A percentile compares a stretch with the other conserved stretches of the same genome.
Evolutionary conservation across 2,113 vertebrate genomes (phyloP).

Genomic region (Ptilonorhynchus violaceus): DNA sequence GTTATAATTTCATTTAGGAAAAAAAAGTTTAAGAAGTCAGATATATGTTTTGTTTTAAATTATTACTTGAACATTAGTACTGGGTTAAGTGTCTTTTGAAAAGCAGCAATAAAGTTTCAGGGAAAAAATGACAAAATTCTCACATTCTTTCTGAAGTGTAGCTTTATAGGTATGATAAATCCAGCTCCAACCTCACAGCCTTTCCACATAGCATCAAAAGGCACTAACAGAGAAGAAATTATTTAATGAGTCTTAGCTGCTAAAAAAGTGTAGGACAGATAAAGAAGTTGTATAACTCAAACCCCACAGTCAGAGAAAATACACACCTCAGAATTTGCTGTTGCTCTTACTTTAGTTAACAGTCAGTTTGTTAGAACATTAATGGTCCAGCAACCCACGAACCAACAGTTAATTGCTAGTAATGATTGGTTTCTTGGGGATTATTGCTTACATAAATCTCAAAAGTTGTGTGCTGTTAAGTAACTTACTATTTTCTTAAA

Average conservation of each 20-base stretch:
- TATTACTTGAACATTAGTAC: background rate
- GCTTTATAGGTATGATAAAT: background rate
- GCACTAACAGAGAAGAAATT: background rate
- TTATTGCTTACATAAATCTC: conserved; percentile 33
- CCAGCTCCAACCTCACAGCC: background rate
- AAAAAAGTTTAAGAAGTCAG: background rate
- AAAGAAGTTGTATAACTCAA: background rate
- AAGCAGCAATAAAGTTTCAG: background rate
- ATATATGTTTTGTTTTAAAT: background rate
- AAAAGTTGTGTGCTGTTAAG: conserved; percentile 7
- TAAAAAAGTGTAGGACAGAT: background rate
- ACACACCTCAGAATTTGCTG: background rate
- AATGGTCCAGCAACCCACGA: conserved; percentile 28
- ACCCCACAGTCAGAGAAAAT: background rate
- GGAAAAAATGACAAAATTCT: background rate
- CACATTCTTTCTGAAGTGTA: background rate
- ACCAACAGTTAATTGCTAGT: conserved; percentile 19
- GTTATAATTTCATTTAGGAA: background rate
- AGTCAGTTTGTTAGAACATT: conserved; percentile 7
- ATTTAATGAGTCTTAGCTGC: background rate
- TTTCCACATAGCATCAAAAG: background rate
- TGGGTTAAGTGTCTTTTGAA: background rate
- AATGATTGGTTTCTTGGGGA: conserved; percentile 42
- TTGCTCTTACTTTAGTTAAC: conserved; percentile 1
- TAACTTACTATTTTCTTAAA: background rate